phyloP scores from a whole-genome alignment of 2,888 invertebrate species.

The Drosophila siamana region DNA sequence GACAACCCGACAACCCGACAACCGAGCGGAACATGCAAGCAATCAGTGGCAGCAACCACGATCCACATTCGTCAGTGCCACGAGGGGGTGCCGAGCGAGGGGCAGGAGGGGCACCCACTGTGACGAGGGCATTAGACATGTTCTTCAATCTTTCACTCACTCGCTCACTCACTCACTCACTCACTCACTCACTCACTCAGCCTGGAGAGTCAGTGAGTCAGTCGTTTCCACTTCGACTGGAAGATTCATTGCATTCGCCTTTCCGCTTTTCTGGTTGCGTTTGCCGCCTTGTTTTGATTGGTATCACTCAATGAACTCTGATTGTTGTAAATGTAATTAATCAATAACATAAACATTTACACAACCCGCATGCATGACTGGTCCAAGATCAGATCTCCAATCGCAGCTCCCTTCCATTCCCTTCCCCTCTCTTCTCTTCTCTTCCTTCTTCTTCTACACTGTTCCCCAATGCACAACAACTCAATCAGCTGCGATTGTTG shows the following conservation, averaged over 20 bases:
- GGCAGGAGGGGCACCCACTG: neutral
- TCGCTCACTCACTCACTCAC: slow-evolving; percentile 48
- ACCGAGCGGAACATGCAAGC: slow-evolving; percentile 64
- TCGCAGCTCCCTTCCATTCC: neutral
- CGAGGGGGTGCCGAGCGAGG: neutral
- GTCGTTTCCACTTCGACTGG: slow-evolving; percentile 50
- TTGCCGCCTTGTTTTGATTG: slow-evolving; percentile 80
- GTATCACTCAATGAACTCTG: slow-evolving; percentile 80
- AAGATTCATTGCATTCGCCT: slow-evolving; percentile 70
- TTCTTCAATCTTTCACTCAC: slow-evolving; percentile 61
- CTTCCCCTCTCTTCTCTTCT: too few relatives aligned
- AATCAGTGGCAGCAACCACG: slow-evolving; percentile 53
- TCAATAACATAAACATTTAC: slow-evolving; percentile 78
- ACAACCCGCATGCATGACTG: slow-evolving; percentile 43
- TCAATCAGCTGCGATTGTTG: slow-evolving; percentile 67
- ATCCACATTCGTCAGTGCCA: too few relatives aligned
- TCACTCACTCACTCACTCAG: slow-evolving; percentile 36
- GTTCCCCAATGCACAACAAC: slow-evolving; percentile 39
- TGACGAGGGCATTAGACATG: slow-evolving; percentile 62
- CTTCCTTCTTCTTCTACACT: too few relatives aligned
- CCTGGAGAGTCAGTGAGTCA: slow-evolving; percentile 45
- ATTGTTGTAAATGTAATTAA: slow-evolving; percentile 81
- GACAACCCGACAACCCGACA: slow-evolving; percentile 74
- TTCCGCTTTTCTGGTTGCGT: slow-evolving; percentile 28
- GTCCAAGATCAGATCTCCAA: slow-evolving; percentile 9